Percentiles rank a stretch among this genome's conserved stretches.
phyloP scores from a whole-genome alignment of 2,888 invertebrate species.

The Pandemis corylana region DNA sequence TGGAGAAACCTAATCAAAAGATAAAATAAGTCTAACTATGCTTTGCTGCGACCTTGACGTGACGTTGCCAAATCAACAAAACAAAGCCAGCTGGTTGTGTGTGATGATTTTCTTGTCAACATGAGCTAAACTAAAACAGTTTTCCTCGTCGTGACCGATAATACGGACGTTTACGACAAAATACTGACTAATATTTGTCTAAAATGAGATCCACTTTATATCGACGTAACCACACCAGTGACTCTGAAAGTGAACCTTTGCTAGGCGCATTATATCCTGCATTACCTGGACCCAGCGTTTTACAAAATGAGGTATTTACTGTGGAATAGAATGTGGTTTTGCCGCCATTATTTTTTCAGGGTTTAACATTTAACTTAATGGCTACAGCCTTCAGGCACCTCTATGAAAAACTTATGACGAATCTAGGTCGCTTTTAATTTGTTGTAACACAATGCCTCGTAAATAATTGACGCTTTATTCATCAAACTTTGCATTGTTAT shows the following conservation, averaged over 20 bases:
- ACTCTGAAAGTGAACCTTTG: constrained; percentile 68
- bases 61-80: background rate
- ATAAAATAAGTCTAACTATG: background rate
- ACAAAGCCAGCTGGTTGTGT: constrained; percentile 12
- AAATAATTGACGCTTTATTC: background rate
- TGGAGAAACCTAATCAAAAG: background rate
- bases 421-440: constrained; percentile 21
- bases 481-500: background rate
- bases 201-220: constrained; percentile 70
- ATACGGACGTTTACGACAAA: constrained; percentile 26
- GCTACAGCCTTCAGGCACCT: background rate
- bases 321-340: background rate
- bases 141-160: background rate
- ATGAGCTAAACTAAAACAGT: constrained; percentile 20
- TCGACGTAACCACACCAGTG: constrained; percentile 56
- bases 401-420: background rate
- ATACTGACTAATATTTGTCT: constrained; percentile 42
- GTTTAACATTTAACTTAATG: background rate
- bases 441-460: background rate
- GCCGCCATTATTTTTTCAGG: constrained; percentile 6
- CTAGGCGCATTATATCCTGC: constrained; percentile 60
- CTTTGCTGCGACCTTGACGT: background rate
- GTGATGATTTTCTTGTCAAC: constrained; percentile 4
- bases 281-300: constrained; percentile 50
- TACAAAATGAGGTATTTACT: constrained; percentile 61